phyloP scores from a whole-genome alignment of 2,113 vertebrate genomes.

The Apistogramma diplotaenia region DNA sequence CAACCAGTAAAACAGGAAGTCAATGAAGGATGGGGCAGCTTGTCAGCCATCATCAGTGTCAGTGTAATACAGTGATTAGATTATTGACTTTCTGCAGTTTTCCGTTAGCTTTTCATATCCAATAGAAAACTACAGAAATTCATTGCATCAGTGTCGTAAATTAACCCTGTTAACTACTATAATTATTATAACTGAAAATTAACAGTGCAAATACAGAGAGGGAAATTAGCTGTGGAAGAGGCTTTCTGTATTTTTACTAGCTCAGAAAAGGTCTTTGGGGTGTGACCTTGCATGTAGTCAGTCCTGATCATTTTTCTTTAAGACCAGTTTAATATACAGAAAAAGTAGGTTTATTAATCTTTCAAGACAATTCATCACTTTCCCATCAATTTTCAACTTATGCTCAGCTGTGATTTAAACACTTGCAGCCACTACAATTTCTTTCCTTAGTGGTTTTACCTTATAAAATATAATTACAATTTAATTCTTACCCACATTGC shows the following conservation, averaged over 20 bases:
- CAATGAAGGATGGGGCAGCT: neutral
- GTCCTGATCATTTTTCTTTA: too few relatives aligned
- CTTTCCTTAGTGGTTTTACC: too few relatives aligned
- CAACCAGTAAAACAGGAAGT: neutral
- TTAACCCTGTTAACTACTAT: neutral
- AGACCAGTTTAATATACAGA: too few relatives aligned
- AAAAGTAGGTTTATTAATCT: neutral
- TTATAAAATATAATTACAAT: too few relatives aligned
- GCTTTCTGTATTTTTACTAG: neutral
- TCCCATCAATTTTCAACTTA: neutral
- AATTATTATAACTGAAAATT: too few relatives aligned
- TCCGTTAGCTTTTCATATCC: neutral
- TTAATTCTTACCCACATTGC: neutral
- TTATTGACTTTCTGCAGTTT: neutral
- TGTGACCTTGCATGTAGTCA: neutral
- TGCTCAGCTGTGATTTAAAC: neutral
- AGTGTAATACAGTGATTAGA: neutral
- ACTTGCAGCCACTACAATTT: too few relatives aligned
- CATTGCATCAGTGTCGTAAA: neutral
- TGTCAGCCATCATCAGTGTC: neutral
- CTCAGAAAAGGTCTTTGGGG: neutral
- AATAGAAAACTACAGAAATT: neutral
- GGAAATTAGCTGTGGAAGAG: neutral
- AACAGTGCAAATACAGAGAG: too few relatives aligned
- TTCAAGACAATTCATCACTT: neutral